These are phyloP conservation scores for Erebia aethiops DNA, from an alignment of 2,888 invertebrate species.

Conservation along the genomic window DNA sequence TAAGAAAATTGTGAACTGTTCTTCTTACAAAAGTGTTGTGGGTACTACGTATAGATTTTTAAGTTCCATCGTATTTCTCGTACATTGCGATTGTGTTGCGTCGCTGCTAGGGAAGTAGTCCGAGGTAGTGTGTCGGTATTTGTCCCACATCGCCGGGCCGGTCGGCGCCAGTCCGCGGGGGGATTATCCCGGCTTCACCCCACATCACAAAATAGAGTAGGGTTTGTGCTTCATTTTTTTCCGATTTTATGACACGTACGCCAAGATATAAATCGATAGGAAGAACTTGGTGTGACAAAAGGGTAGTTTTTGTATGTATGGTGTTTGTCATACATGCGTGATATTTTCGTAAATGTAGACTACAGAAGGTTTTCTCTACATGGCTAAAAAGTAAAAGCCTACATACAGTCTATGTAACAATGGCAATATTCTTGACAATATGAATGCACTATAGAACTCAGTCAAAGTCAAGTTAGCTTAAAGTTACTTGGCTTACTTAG, in stretches of 20 bases:
- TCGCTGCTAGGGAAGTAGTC: slow-evolving; percentile 30
- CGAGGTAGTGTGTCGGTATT: slow-evolving; percentile 49
- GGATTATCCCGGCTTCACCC: slow-evolving; percentile 53
- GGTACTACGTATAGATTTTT: not conserved
- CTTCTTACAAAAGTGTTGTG: not conserved
- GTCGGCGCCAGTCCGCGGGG: slow-evolving; percentile 49
- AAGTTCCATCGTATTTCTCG: slow-evolving; percentile 6
- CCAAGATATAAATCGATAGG: slow-evolving; percentile 29
- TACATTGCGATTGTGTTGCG: slow-evolving; percentile 12
- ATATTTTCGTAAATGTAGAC: not conserved
- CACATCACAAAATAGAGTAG: slow-evolving; percentile 41
- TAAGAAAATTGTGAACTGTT: slow-evolving; percentile 3
- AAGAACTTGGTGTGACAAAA: slow-evolving; percentile 13
- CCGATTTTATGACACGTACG: slow-evolving; percentile 34
- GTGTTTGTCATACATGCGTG: not conserved
- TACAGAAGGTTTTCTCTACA: not conserved
- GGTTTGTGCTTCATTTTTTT: slow-evolving; percentile 43
- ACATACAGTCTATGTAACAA: no score
- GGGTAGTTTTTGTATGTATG: not conserved
- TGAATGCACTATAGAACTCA: no score
- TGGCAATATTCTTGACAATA: no score
- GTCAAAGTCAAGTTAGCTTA: no score
- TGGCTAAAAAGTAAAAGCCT: no score
- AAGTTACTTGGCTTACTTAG: no score
- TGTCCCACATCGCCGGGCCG: slow-evolving; percentile 56